Base-by-base conservation (phyloP, 64 coral and sea anemone species). In the Platygyra sinensis region DNA sequence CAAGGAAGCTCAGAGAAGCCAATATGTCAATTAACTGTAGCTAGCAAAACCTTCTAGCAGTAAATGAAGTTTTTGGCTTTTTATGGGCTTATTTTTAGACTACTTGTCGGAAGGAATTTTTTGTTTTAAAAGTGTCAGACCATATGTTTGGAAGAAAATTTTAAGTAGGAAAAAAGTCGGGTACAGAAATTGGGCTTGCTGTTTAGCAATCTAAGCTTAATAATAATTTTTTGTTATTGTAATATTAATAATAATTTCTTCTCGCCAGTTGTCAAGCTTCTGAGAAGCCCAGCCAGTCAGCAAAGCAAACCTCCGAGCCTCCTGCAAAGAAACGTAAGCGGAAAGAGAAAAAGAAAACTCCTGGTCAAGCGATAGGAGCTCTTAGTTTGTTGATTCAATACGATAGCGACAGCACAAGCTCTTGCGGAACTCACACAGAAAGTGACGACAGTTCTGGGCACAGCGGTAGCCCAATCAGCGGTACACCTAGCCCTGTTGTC, bases 381-480 rank as follows among this genome's bases (percentile, higher is more conserved):
- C 83, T 97, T 30, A 83, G 95, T 77, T 82, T 97, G 22, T 33
- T 97, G 19, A 88, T 93, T 67, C 95, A 97, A 51, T 97, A 97
- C 24, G 95, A 97, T 51, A 97, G 95, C 25, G 95, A 97, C 22
- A 94, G 95, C 72, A 83, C 84, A 38, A 91, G 91, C 49, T 97
- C 95, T 16, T 72, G 92, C 20, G 92, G 90, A 11, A 51, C 86
- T 38, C 89, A 92, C 31, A 86, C 87, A 22, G 95, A 97, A 52
- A 97, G 95, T 91, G 95, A 96, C 78, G 88, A 87, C 22, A 94
- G 82, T 2, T 94, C 95, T 7, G 93, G 65, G 5, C 88, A 90
- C 32, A 97, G 95, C 12, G 90, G 65, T 49, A 97, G 95, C 65
- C 95, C 95, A 6, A 14, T 97, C 46, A 97, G 87, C 65, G 83